A percentile compares a stretch with the other conserved stretches of the same genome.
Evolutionary conservation across 2,888 invertebrate species (phyloP).

Genomic region (Oscheius onirici): DNA sequence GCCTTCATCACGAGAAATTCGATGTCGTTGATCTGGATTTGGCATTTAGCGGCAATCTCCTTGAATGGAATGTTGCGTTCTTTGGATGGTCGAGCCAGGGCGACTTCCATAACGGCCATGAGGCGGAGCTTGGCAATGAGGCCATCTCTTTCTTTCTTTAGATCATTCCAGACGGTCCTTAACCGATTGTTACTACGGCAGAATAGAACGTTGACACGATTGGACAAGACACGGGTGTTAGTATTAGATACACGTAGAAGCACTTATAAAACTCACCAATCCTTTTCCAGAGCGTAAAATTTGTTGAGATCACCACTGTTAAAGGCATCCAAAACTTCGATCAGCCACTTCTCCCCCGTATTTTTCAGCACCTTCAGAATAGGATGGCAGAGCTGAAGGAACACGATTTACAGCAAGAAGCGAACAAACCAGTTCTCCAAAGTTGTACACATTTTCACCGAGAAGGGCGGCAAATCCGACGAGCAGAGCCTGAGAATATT

Average conservation of each 20-base stretch:
- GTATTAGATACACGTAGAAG: background rate
- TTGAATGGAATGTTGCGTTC: constrained; percentile 86
- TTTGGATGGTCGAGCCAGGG: constrained; percentile 90
- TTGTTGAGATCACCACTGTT: constrained; percentile 80
- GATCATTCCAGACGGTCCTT: constrained; percentile 70
- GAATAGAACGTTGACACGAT: background rate
- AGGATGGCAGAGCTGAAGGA: constrained; percentile 86
- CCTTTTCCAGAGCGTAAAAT: constrained; percentile 77
- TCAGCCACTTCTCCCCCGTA: constrained; percentile 85
- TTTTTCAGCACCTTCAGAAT: constrained; percentile 85
- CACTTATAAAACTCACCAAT: constrained; percentile 71
- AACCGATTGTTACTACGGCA: background rate
- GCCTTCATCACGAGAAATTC: constrained; percentile 98
- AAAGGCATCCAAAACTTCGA: constrained; percentile 81
- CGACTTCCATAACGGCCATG: constrained; percentile 98
- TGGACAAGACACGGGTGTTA: background rate
- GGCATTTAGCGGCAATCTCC: constrained; percentile 88
- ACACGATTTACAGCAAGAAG: background rate
- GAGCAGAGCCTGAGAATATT: constrained; percentile 80
- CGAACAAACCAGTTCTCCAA: constrained; percentile 84
- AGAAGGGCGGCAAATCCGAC: constrained; percentile 91
- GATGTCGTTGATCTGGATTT: constrained; percentile 80
- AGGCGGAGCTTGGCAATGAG: constrained; percentile 87
- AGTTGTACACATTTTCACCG: constrained; percentile 93
- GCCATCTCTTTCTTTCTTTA: constrained; percentile 61